These are phyloP conservation scores for Aphelenchoides fujianensis DNA, from an alignment of 1,140 invertebrate species.

Conservation along the genomic window DNA sequence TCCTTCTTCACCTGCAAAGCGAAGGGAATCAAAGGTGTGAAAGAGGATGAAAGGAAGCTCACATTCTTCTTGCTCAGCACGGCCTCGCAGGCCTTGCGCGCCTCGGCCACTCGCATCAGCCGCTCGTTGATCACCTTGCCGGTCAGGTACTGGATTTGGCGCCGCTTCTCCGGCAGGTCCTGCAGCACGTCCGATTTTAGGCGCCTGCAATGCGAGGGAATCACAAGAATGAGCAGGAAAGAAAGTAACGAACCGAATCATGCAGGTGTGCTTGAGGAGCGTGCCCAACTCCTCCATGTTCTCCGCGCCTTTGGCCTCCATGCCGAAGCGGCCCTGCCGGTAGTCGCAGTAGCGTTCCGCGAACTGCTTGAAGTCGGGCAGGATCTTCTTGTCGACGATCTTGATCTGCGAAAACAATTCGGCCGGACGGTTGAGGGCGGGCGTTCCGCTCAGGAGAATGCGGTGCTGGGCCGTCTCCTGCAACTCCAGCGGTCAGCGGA, in stretches of 20 bases:
- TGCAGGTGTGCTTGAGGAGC: constrained; percentile 66
- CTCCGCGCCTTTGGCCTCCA: constrained; percentile 63
- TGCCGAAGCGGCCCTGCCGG: constrained; percentile 62
- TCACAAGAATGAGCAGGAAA: constrained; percentile 9
- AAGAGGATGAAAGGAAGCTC: too few relatives aligned
- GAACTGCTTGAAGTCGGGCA: constrained; percentile 65
- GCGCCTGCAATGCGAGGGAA: constrained; percentile 69
- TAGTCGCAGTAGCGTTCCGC: constrained; percentile 80
- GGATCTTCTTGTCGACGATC: constrained; percentile 65
- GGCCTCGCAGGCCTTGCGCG: constrained; percentile 57
- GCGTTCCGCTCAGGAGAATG: constrained; percentile 85
- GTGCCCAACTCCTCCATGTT: constrained; percentile 64
- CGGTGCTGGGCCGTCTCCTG: constrained; percentile 68
- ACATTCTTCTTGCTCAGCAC: constrained; percentile 28
- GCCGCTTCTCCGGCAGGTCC: constrained; percentile 79
- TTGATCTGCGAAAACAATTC: constrained; percentile 83
- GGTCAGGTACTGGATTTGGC: constrained; percentile 77
- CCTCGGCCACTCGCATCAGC: constrained; percentile 49
- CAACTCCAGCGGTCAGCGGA: too few relatives aligned
- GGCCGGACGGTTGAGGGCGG: constrained; percentile 80
- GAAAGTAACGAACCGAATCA: constrained; percentile 63
- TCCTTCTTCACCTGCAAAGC: constrained; percentile 8
- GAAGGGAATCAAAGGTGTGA: neutral
- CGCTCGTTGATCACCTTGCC: constrained; percentile 51
- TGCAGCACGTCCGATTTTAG: constrained; percentile 80